Evolutionary conservation across 2,797 vertebrate species (phyloP).

Genomic region (Pyrrhura leucotis): DNA sequence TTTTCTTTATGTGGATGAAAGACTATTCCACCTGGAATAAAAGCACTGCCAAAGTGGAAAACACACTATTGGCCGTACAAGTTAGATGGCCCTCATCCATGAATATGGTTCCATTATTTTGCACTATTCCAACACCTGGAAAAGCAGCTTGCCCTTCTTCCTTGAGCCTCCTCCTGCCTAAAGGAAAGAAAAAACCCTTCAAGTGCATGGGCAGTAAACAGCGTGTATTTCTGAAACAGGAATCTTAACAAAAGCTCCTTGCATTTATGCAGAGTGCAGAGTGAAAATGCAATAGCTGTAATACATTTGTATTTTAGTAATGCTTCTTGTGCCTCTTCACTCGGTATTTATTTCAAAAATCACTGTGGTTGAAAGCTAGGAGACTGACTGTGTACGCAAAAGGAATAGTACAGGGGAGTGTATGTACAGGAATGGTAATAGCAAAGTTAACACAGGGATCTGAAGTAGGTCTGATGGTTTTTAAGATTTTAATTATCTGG

Average conservation of each 20-base stretch:
- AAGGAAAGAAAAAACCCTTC: neutral
- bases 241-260: neutral
- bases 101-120: conserved; percentile 32
- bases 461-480: neutral
- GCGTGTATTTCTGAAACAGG: neutral
- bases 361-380: neutral
- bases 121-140: conserved; percentile 61
- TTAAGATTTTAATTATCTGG: neutral
- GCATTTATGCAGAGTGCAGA: neutral
- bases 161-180: neutral
- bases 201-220: neutral
- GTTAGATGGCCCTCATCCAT: conserved; percentile 44
- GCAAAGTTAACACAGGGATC: neutral
- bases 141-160: conserved; percentile 40
- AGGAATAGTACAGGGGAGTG: neutral
- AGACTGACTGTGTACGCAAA: neutral
- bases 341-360: conserved; percentile 1
- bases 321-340: neutral
- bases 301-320: neutral
- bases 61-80: neutral
- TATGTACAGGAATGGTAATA: neutral
- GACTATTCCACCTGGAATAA: conserved; percentile 61
- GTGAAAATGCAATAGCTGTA: neutral
- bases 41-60: conserved; percentile 53
- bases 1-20: conserved; percentile 18